phyloP scores from a whole-genome alignment of 1,140 invertebrate species.

The Heliothis virescens region DNA sequence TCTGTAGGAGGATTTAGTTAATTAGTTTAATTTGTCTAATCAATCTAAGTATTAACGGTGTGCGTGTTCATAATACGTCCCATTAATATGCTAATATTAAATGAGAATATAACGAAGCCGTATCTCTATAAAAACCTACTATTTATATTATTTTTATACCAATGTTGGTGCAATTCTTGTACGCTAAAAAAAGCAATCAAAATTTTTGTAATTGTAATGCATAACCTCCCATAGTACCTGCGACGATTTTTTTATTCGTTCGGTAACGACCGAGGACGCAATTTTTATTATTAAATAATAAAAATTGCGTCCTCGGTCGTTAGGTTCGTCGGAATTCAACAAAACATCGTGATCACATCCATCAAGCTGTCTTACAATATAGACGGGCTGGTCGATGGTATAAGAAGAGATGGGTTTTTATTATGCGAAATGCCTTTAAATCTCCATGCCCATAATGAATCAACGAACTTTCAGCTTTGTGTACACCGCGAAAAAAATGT shows the following conservation, averaged over 20 bases:
- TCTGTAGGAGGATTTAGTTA: too few relatives aligned
- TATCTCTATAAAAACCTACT: too few relatives aligned
- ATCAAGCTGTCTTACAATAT: constrained; percentile 73
- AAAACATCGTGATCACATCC: constrained; percentile 70
- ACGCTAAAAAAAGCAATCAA: background rate
- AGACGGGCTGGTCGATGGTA: constrained; percentile 62
- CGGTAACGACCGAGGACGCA: too few relatives aligned
- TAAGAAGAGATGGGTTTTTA: constrained; percentile 65
- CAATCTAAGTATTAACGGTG: background rate
- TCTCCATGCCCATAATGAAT: constrained; percentile 58
- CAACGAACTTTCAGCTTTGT: constrained; percentile 55
- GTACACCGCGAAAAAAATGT: constrained; percentile 15
- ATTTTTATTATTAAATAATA: constrained; percentile 59
- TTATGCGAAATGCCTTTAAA: constrained; percentile 67
- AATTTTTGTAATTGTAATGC: background rate
- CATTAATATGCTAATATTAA: constrained; percentile 16
- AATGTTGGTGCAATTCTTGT: background rate
- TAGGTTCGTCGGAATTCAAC: constrained; percentile 57
- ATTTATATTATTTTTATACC: too few relatives aligned
- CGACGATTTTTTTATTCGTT: constrained; percentile 32
- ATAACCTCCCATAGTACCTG: background rate
- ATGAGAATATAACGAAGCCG: background rate
- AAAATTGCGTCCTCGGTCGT: constrained; percentile 58
- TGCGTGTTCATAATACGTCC: constrained; percentile 3
- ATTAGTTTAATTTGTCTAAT: background rate